Conservation (phyloP, 2,113 vertebrate genomes). For the Pongo abelii region DNA sequence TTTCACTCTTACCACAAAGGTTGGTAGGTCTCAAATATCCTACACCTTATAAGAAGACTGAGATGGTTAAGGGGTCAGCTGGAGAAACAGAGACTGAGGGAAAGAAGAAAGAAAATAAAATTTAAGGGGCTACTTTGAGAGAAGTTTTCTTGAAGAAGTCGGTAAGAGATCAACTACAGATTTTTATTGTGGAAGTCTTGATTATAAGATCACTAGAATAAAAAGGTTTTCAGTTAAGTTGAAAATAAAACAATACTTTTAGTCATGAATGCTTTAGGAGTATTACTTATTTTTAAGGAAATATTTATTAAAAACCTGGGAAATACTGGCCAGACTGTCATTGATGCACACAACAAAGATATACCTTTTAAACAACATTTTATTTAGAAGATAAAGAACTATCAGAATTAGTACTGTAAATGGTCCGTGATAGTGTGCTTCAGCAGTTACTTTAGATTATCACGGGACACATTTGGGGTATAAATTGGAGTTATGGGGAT, state of each 20-base stretch:
- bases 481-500: neutral
- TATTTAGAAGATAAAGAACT: neutral
- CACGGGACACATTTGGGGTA: neutral
- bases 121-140: neutral
- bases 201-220: neutral
- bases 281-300: slow-evolving; percentile 9
- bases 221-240: neutral
- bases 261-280: neutral
- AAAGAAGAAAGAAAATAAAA: neutral
- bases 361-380: neutral
- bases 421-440: neutral
- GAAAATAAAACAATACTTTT: neutral
- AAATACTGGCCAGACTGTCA: neutral
- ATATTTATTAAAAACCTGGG: neutral
- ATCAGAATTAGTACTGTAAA: neutral
- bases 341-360: neutral
- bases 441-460: neutral
- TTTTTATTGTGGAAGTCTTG: neutral
- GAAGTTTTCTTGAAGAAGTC: neutral
- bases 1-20: neutral
- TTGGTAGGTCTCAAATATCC: neutral
- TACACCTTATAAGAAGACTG: neutral
- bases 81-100: neutral
- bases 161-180: neutral
- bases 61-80: neutral